Base-by-base conservation (phyloP, 2,113 vertebrate genomes). In the Engraulis encrasicolus region DNA sequence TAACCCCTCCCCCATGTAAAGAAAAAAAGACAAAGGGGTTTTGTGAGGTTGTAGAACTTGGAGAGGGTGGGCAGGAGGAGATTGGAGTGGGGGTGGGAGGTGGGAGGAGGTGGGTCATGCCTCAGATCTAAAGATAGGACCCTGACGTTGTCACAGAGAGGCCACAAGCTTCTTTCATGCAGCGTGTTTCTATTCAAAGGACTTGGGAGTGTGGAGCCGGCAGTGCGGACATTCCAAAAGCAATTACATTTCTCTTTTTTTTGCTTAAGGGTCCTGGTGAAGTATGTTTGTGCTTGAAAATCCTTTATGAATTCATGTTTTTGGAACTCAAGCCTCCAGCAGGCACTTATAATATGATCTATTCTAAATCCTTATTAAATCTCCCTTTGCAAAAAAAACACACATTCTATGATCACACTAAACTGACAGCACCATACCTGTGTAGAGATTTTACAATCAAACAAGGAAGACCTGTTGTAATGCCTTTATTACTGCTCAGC, bases 101-200 rank as follows among this genome's bases (percentile, higher is more conserved):
- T 23, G 78, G 82, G 84, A 85, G 81, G 83, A 61, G 18, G n/a
- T 83, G 79, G 81, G 84, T 84, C 71, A 83, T 81, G 86, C 81
- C 87, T 90, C 89, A 89, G 88, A 92, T 91, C 89, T 90, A 85
- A 90, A 89, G 89, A 92, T 87, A 90, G 88, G 81, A 88, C 50
- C 81, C 83, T 87, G 52, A 87, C 80, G 23, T 79, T 80, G 79
- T 78, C 66, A 74, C 77, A 23, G 79, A 54, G 19, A 27, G 61
- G 38, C 82, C 80, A 38, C 49, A 49, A 48, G 52, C 58, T 84
- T 66, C 85, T 84, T 87, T 81, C 83, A 81, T 66, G 81, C 49
- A 37, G 40, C 78, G 83, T n/a, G 61, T 52, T 48, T 84, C 61
- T 52, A 78, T 85, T 84, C 80, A 84, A 87, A 82, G 84, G 80